Conservation (phyloP, 2,797 vertebrate genomes). For the Gobionotothen gibberifrons region DNA sequence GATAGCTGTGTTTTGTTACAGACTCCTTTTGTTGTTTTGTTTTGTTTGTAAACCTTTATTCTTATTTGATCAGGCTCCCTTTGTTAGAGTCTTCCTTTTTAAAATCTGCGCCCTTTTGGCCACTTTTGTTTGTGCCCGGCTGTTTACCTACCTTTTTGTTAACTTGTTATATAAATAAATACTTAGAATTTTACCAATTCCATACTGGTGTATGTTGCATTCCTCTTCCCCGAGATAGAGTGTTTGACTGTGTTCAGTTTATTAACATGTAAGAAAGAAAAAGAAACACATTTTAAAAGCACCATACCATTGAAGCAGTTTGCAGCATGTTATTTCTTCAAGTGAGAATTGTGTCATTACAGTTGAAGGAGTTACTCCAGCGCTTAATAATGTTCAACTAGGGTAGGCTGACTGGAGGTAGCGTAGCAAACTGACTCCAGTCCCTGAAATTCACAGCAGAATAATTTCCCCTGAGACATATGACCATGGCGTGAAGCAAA, state of each 20-base stretch:
- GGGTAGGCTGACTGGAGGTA: conserved; percentile 53
- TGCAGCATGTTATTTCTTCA: conserved; percentile 17
- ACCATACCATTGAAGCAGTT: background rate
- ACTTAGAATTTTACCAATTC: no score
- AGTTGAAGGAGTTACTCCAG: conserved; percentile 37
- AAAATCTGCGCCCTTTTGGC: no score
- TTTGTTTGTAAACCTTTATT: no score
- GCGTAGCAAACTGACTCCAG: conserved; percentile 49
- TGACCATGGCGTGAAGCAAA: conserved; percentile 58
- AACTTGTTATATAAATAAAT: no score
- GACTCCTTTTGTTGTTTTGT: no score
- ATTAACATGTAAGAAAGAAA: conserved; percentile 9
- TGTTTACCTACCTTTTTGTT: no score
- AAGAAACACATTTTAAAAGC: conserved; percentile 10
- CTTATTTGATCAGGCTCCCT: no score
- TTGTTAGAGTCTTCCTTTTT: no score
- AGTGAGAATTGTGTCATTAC: conserved; percentile 43
- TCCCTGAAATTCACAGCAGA: conserved; percentile 69
- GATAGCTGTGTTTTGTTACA: no score
- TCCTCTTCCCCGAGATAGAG: no score
- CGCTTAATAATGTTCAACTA: conserved; percentile 37
- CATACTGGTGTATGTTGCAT: no score
- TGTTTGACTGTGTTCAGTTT: background rate
- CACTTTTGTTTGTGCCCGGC: no score
- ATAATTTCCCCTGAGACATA: conserved; percentile 68